These are phyloP conservation scores for Clupea harengus DNA, from an alignment of 2,113 vertebrate species.

Conservation along the genomic window DNA sequence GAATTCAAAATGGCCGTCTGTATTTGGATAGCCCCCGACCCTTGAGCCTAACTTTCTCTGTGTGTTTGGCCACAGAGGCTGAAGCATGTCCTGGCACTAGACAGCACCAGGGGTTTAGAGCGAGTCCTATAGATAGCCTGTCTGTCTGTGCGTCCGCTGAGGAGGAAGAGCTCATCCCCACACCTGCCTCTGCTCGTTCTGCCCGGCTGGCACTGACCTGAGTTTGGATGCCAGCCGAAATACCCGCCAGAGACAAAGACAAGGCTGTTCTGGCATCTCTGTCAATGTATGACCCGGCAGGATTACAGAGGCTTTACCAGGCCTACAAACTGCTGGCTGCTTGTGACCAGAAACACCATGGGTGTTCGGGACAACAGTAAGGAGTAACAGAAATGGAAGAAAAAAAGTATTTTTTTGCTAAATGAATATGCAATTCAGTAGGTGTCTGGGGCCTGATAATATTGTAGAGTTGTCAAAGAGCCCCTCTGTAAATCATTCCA, in stretches of 20 bases:
- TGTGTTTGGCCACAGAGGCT: not conserved
- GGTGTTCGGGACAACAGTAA: not conserved
- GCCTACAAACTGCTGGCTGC: not conserved
- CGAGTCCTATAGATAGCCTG: conserved; percentile 63
- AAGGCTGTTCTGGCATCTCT: conserved; percentile 24
- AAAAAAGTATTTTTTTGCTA: not conserved
- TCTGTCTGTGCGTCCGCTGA: conserved; percentile 36
- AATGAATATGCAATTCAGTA: not conserved
- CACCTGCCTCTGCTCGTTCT: conserved; percentile 71
- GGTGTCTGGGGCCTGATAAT: not conserved
- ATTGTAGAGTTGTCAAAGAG: not conserved
- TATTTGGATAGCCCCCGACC: not conserved
- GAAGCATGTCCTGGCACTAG: conserved; percentile 10
- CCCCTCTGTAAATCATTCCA: too few species aligned
- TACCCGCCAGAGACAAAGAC: conserved; percentile 29
- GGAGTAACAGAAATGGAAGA: not conserved
- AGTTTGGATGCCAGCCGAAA: conserved; percentile 39
- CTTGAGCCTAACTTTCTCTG: not conserved
- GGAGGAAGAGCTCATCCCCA: conserved; percentile 59
- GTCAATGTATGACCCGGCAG: not conserved
- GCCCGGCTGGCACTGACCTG: conserved; percentile 30
- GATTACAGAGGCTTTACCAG: not conserved
- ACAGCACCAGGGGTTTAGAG: conserved; percentile 11
- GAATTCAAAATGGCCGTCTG: conserved; percentile 14
- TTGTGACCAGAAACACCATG: not conserved